Conservation (phyloP, 2,797 vertebrate genomes). For the Rallus crepitans region DNA sequence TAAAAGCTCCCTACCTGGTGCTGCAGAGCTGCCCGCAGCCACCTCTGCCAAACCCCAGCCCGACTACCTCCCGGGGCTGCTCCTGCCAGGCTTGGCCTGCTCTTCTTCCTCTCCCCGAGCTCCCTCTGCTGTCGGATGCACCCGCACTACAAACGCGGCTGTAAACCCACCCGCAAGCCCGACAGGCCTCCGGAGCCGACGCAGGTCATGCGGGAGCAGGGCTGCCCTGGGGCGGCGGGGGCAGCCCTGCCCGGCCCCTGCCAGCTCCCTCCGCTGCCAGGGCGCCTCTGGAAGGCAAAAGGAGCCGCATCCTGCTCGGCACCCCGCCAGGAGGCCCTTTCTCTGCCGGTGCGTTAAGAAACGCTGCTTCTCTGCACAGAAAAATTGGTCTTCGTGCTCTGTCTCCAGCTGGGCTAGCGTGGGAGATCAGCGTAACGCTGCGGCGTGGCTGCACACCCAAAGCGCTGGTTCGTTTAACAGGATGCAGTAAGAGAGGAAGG, state of each 20-base stretch:
- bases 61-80: neutral
- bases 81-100: neutral
- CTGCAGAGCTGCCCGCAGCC: neutral
- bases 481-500: neutral
- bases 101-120: slow-evolving; percentile 56
- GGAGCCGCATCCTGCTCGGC: neutral
- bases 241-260: neutral
- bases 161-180: neutral
- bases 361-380: neutral
- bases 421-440: neutral
- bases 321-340: neutral
- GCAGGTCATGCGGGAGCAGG: neutral
- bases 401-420: neutral
- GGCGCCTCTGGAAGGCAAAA: neutral
- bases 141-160: neutral
- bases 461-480: neutral
- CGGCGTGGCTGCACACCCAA: neutral
- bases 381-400: neutral
- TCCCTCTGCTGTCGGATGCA: slow-evolving; percentile 61
- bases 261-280: neutral
- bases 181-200: neutral
- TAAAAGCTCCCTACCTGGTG: neutral
- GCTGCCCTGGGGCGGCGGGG: neutral
- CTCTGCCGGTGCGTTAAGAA: neutral
- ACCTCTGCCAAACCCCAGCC: neutral